Conservation (phyloP, 2,888 invertebrate genomes). For the Orthosia gracilis region DNA sequence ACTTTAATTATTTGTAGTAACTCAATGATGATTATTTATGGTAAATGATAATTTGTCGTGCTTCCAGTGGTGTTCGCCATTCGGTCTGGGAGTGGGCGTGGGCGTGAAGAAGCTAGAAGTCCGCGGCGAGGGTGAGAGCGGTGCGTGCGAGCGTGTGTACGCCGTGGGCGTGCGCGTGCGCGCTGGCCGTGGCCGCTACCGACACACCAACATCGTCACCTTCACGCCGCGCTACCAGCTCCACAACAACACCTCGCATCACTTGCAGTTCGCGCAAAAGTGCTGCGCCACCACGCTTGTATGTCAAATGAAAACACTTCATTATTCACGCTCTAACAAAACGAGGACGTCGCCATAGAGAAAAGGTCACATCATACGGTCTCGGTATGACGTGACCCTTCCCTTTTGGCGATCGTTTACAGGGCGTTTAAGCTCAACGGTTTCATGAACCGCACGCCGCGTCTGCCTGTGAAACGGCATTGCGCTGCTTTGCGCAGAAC, state of each 20-base stretch:
- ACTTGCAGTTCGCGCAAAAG: constrained; percentile 97
- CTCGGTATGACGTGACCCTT: too few species aligned
- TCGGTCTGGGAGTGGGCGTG: constrained; percentile 96
- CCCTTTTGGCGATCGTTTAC: too few species aligned
- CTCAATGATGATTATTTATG: too few species aligned
- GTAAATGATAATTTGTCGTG: not conserved
- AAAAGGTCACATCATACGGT: too few species aligned
- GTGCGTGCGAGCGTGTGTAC: constrained; percentile 92
- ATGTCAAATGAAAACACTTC: constrained; percentile 72
- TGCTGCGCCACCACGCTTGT: constrained; percentile 95
- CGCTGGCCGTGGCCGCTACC: constrained; percentile 96
- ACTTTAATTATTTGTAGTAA: too few species aligned
- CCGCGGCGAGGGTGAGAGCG: constrained; percentile 79
- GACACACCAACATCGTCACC: constrained; percentile 97
- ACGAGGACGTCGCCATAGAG: too few species aligned
- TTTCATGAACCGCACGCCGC: too few species aligned
- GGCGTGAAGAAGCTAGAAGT: constrained; percentile 92
- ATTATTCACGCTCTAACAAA: not conserved
- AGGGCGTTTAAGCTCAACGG: too few species aligned
- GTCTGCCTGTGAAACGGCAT: too few species aligned
- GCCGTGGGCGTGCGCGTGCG: constrained; percentile 97
- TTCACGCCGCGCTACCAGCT: constrained; percentile 98
- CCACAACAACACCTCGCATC: constrained; percentile 96
- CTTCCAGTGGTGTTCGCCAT: constrained; percentile 96
- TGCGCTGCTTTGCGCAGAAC: too few species aligned